A percentile compares a stretch with the other conserved stretches of the same genome.
Conservation (phyloP, 2,797 vertebrate species). For the Streptopelia turtur region DNA sequence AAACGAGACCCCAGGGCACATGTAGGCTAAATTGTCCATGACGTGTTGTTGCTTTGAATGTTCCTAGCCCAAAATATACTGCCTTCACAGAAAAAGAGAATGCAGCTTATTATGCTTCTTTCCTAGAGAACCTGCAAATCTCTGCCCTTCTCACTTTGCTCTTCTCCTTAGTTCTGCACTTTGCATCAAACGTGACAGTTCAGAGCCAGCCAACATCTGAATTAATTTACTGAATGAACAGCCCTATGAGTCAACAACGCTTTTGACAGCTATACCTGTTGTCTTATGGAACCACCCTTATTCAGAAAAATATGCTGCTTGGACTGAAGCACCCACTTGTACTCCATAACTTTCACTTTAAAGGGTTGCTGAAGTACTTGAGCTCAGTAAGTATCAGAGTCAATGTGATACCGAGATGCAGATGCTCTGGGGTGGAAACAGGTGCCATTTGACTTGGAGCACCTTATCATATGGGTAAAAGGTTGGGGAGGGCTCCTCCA, state of each 20-base stretch:
- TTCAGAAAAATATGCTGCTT: background rate
- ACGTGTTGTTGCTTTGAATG: background rate
- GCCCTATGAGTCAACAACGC: rapidly evolving
- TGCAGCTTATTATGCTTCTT: background rate
- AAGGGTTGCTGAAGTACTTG: background rate
- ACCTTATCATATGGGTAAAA: background rate
- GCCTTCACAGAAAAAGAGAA: background rate
- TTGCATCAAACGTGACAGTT: background rate
- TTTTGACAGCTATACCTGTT: background rate
- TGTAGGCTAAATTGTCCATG: background rate
- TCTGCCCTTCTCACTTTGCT: background rate
- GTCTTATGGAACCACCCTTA: background rate
- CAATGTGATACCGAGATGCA: rapidly evolving
- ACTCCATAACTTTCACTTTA: background rate
- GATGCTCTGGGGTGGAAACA: background rate
- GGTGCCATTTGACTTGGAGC: background rate
- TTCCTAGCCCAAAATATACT: background rate
- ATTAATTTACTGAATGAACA: background rate
- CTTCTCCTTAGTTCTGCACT: background rate
- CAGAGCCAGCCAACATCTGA: background rate
- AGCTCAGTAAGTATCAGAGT: background rate
- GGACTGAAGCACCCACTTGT: background rate
- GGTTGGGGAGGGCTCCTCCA: background rate
- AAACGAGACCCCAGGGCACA: background rate
- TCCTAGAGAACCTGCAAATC: background rate